Base-by-base conservation (phyloP, 2,888 invertebrate species). In the Sylvicola cinctus region DNA sequence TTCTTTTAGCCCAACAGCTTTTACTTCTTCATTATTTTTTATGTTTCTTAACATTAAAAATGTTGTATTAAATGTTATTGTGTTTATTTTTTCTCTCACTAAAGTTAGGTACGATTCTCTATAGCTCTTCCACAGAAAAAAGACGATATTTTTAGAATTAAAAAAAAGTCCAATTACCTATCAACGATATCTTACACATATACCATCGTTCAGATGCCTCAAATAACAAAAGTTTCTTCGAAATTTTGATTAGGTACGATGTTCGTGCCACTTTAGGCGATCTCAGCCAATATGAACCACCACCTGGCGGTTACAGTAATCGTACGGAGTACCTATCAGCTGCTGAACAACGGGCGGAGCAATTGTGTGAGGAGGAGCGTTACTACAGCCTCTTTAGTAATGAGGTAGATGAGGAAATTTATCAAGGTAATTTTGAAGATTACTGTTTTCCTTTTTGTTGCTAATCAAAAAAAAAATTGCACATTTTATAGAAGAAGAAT, bases 341-440 rank as follows among this genome's bases (percentile, higher is more conserved):
- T 44, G 72, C 73, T 31, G 83, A 87, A 54, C 65, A 67, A 43
- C 72, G 76, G 39, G 72, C 91, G 42, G 96, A 98, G 58, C 76
- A 79, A 49, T 63, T 87, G 36, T 93, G 93, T 59, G 93, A 98
- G 54, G 84, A 88, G 52, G 96, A 98, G 62, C 67, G 96, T 31
- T 98, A 91, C 60, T 65, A 79, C 39, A 88, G 85, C 14, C 66
- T 96, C 32, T 74, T 79, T 49, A 77, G 75, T 38, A 84, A 88
- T 57, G 79, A 90, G 48, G 77, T 78, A 52, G 85, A 90, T 51
- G 83, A 85, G 49, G 72, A 76, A 42, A 68, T 85, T 63, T 85
- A 87, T 57, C 84, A 88, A 73, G 90, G 91, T 87, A 58, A 54
- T 48, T 41, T 32, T 38, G 42, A 32, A 37, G 37, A 40, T 40